Base-by-base conservation (phyloP, 2,113 vertebrate species). In the Mastomys coucha region DNA sequence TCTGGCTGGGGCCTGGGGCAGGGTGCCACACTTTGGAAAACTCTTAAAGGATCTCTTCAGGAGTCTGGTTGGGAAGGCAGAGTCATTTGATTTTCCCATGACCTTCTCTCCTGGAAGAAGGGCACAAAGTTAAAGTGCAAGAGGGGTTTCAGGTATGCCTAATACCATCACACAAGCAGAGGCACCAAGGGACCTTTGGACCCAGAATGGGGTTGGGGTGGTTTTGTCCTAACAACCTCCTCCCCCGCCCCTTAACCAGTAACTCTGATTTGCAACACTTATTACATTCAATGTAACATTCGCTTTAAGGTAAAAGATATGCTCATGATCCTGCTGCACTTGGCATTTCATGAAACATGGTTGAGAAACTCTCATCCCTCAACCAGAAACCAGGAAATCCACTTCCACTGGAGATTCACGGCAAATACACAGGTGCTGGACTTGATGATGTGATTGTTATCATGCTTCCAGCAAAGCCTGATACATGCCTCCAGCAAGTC, bases 161-260 rank as follows among this genome's bases (percentile, higher is more conserved):
- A 17, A 9, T 60, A 45, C 3, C 42, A 7, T 67, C 33, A 42
- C 7, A 14, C 1, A 60, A 56, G 67, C 4, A 1, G 31, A 80
- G 31, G 5, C 39, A 2, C 7, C 2, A 7, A 42, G 65, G 76
- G 39, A 42, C 14, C 51, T 65, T 65, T 17, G n/a, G 1, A 1
- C 11, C 4, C 5, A 5, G 14, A 36, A 17, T 9, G 11, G 9
- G 42, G 1, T 20, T 76, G 49, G 4, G 22, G 16, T 0, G 0
- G 14, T 70, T 77, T 51, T 33, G 65, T 9, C 51, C 11, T 1
- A 0, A 0, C 14, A 14, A 4, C 33, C 2, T 7, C 42, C 67
- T 13, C 31, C 2, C 8, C 67, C 5, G 0, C 67, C 22, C 39
- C 26, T 76, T 24, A 33, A n/a, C 7, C 63, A 58, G 51, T 51